phyloP scores from a whole-genome alignment of 2,113 vertebrate genomes.

The Pteropus alecto region DNA sequence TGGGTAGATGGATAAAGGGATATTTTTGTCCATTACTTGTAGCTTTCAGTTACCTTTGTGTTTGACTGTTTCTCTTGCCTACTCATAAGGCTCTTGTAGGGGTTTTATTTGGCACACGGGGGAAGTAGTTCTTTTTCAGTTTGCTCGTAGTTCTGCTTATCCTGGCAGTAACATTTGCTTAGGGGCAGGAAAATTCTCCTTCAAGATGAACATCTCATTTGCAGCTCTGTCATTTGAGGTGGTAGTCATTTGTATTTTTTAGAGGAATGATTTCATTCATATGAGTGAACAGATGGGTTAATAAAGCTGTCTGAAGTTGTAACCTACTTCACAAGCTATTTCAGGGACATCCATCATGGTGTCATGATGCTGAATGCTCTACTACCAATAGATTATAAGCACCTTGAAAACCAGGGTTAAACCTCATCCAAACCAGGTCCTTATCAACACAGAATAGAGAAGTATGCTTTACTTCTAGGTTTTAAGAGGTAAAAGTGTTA shows the following conservation, averaged over 20 bases:
- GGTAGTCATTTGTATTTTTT: conserved; percentile 50
- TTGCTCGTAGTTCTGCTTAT: conserved; percentile 35
- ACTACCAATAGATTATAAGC: neutral
- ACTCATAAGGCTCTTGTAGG: neutral
- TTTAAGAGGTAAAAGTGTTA: neutral
- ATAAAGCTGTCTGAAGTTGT: conserved; percentile 57
- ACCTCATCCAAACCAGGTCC: neutral
- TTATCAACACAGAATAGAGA: neutral
- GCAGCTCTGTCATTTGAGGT: conserved; percentile 43
- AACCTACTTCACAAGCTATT: conserved; percentile 21
- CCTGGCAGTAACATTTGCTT: conserved; percentile 32
- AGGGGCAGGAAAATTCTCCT: conserved; percentile 30
- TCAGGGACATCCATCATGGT: conserved; percentile 6
- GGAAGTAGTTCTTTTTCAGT: neutral
- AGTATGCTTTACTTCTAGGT: neutral
- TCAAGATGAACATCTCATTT: conserved; percentile 65
- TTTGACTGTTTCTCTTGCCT: neutral
- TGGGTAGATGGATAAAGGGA: neutral
- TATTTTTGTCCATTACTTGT: neutral
- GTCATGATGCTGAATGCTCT: neutral
- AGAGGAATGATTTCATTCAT: conserved; percentile 61
- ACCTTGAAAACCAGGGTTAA: conserved; percentile 42
- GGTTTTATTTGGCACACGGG: conserved; percentile 29
- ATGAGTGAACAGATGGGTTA: conserved; percentile 62
- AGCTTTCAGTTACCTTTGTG: neutral